Conservation (phyloP, 2,113 vertebrate genomes). For the Cyrtonyx montezumae region DNA sequence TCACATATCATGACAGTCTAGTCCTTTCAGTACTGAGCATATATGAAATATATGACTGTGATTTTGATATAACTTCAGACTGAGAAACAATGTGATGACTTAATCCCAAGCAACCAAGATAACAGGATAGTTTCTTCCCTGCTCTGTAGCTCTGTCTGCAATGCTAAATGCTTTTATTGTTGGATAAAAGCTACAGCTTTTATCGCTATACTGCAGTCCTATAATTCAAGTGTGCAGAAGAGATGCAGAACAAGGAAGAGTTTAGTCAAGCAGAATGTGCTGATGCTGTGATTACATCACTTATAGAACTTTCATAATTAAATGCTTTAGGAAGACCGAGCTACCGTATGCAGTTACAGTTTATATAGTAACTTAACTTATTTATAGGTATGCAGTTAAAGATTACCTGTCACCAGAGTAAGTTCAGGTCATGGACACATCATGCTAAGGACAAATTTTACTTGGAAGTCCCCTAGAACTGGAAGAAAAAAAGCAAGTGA, state of each 20-base stretch:
- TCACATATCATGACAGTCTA: background rate
- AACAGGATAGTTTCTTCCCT: background rate
- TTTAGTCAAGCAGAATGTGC: background rate
- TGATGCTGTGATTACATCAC: background rate
- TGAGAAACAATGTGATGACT: background rate
- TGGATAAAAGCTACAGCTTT: too few relatives aligned
- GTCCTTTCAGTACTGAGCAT: background rate
- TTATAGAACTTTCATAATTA: background rate
- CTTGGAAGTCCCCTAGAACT: background rate
- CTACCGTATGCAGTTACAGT: background rate
- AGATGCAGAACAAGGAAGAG: background rate
- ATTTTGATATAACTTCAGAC: background rate
- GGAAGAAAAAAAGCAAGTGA: background rate
- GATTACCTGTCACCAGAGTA: background rate
- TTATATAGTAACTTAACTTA: background rate
- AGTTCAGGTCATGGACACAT: background rate
- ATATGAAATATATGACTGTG: background rate
- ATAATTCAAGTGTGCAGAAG: accelerated
- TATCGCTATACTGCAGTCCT: background rate
- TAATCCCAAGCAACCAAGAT: background rate
- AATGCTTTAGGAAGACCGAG: background rate
- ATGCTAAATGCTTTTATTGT: background rate
- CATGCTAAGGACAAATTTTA: background rate
- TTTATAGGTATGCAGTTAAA: background rate
- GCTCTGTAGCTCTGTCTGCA: background rate